Evolutionary conservation across 1,140 invertebrate genomes (phyloP), one percentile per base, ranked within the genome.

Genomic region (Nasonia vitripennis): DNA sequence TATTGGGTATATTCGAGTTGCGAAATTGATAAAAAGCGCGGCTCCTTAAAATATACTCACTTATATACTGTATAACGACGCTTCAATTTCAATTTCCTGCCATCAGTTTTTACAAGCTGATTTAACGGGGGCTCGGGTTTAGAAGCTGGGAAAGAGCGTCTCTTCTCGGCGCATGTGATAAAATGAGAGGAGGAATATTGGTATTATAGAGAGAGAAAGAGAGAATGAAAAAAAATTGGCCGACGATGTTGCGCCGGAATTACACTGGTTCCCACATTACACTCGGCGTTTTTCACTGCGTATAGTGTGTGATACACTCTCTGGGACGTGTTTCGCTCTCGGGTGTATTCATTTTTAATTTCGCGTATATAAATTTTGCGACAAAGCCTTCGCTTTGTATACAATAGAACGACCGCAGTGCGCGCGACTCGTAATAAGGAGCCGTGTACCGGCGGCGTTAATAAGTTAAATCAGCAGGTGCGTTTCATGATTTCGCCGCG

Each of bases 81-180:
- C 17, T 48, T 74, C 31, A 73, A 37, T 34, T 75, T 83, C 73
- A 83, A 83, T 83, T 83, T 83, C 81, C 81, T 62, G 81, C 62
- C 31, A 55, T 74, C 20, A 73, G 12, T 83, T 83, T 83, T 73
- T 81, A 74, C 62, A 75, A 62, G 48, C 6, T 67, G 45, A 82
- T 82, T 83, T 75, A 77, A 74, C 51, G 23, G 31, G 14, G 5
- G 27, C 41, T 45, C 27, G 10, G 51, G 62, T 77, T 75, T 37
- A 81, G 27, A 73, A 81, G 51, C 23, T 81, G 81, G 81, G 31
- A 75, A 83, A 55, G 62, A 67, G 31, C 55, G 6, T 6, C 1
- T 27, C 27, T 27, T 27, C 27, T 27, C 71, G 71, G 55, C 23
- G 14, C 17, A 67, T 62, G 71, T 27, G 23, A 67, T 75, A 83